phyloP scores from a whole-genome alignment of 2,888 invertebrate species.

The Sarcophaga variegata region DNA sequence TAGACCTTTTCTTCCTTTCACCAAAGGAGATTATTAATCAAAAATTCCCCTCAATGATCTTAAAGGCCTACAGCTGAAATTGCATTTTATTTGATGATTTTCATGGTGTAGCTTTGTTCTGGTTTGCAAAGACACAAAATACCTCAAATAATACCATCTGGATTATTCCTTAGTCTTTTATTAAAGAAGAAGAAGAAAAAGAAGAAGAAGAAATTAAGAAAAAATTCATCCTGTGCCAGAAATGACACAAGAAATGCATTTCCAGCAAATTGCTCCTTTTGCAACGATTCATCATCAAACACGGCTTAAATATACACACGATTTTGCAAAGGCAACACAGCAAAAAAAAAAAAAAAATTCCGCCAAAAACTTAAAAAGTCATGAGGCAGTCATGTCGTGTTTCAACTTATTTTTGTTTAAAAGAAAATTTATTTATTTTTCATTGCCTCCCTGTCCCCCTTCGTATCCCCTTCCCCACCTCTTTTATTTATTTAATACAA shows the following conservation, averaged over 20 bases:
- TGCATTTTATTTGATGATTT: too few relatives aligned
- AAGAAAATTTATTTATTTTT: slow-evolving; percentile 13
- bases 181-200: background rate
- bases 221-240: background rate
- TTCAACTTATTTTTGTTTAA: background rate
- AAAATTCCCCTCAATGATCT: too few relatives aligned
- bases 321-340: background rate
- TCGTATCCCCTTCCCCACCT: background rate
- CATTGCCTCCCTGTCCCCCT: background rate
- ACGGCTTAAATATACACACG: background rate
- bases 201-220: background rate
- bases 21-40: too few relatives aligned
- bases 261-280: slow-evolving; percentile 39
- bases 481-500: background rate
- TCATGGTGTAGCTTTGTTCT: too few relatives aligned
- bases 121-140: too few relatives aligned
- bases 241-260: background rate
- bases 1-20: too few relatives aligned
- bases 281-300: slow-evolving; percentile 21
- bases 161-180: too few relatives aligned
- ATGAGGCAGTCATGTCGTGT: slow-evolving; percentile 26
- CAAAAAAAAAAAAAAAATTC: background rate
- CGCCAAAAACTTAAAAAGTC: slow-evolving; percentile 10
- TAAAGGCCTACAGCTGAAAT: too few relatives aligned
- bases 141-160: too few relatives aligned